Base-by-base conservation (phyloP, 1,140 invertebrate genomes). In the Diplogasteroides magnus region DNA sequence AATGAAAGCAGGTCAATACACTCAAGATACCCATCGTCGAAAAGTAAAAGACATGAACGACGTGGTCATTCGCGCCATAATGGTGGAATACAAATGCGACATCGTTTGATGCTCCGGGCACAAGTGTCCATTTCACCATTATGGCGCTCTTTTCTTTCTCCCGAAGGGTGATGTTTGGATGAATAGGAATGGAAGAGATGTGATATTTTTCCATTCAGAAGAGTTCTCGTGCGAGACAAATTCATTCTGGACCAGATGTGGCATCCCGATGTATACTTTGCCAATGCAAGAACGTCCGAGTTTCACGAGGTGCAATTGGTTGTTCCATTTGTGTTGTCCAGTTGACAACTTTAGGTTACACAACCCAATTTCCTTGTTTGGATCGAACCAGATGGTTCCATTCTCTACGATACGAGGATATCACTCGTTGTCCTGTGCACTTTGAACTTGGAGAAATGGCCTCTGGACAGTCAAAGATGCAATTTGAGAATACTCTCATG, bases 401-500 rank as follows among this genome's bases (percentile, higher is more conserved):
- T 82, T 59, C 76, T 83, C 23, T 82, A 82, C 56, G 80, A 82
- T 57, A 82, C 80, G 0, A 61, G 80, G 2, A 81, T 88, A 60
- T 88, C 87, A 70, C 77, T 88, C 68, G 84, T 85, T 6, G 88
- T 88, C 77, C 86, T 87, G 1, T 88, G 87, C 77, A 88, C 87
- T 86, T 87, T 88, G 87, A 86, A 88, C 72, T 80, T 88, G 2
- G 86, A 85, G 0, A 87, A 87, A 73, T 88, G 86, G 80, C 87
- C 87, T 0, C 76, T 88, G 59, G 87, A 88, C 75, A 82, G 29
- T 84, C 79, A 88, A 79, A 82, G 86, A n/a, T 88, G 87, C 77
- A 86, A 87, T 48, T 86, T 88, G 83, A 86, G 88, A 77, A 86
- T 88, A 32, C 86, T 88, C 0, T 87, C 86, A 66, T 88, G 87